Evolutionary conservation across 2,113 vertebrate species (phyloP).

Genomic region (Heliornis fulica): DNA sequence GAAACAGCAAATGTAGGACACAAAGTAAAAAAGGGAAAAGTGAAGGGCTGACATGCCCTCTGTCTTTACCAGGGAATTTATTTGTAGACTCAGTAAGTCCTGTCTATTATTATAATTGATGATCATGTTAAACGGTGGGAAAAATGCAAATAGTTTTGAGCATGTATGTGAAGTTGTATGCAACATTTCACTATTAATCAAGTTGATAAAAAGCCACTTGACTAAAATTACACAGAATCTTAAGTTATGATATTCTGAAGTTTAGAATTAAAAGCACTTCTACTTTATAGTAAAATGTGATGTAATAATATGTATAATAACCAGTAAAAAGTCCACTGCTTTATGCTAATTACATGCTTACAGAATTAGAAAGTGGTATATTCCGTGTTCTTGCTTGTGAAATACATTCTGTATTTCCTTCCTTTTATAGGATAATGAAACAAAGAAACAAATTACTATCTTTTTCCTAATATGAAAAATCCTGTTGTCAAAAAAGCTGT

Average conservation of each 20-base stretch:
- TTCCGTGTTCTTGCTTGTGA: not conserved
- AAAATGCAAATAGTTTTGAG: not conserved
- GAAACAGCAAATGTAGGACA: not conserved
- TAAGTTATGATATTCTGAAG: not conserved
- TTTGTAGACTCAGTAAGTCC: not conserved
- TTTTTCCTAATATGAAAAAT: not conserved
- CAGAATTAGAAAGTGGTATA: not conserved
- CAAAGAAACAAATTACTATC: not conserved
- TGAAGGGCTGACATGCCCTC: not conserved
- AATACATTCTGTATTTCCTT: not conserved
- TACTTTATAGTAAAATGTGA: not conserved
- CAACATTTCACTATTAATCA: not conserved
- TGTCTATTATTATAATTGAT: not conserved
- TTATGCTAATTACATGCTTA: not conserved
- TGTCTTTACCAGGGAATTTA: not conserved
- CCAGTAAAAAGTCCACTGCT: not conserved
- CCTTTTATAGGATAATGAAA: not conserved
- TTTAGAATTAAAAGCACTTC: not conserved
- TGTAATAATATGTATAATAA: not conserved
- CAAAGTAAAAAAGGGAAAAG: not conserved
- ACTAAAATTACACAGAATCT: not conserved
- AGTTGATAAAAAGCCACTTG: not conserved
- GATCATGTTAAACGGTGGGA: not conserved
- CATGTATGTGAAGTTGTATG: not conserved
- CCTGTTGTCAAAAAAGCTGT: not conserved